These are phyloP conservation scores for Scarus forsteni DNA, from an alignment of 2,797 vertebrate genomes.

Conservation along the genomic window DNA sequence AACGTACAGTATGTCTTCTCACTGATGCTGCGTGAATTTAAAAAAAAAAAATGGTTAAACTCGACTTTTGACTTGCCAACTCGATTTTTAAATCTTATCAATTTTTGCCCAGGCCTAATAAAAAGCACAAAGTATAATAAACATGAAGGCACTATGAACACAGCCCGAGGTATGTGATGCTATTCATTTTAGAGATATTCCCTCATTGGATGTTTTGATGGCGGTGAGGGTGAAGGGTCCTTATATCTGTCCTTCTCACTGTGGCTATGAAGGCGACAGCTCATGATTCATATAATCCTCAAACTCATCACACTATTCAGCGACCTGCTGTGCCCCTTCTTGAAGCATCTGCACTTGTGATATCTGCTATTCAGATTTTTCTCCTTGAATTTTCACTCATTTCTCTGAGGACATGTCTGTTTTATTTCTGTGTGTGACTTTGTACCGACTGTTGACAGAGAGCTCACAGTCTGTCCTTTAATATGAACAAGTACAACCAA, in stretches of 20 bases:
- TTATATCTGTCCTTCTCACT: background rate
- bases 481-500: background rate
- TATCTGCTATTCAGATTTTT: background rate
- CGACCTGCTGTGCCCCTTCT: background rate
- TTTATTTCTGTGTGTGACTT: background rate
- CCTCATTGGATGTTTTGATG: background rate
- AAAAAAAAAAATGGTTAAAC: no score
- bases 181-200: background rate
- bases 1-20: no score
- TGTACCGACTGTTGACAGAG: background rate
- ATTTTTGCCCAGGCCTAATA: no score
- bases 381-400: background rate
- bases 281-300: slow-evolving; percentile 5
- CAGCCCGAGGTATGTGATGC: background rate
- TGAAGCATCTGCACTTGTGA: background rate
- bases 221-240: background rate
- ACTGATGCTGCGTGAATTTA: no score
- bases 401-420: background rate
- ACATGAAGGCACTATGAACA: background rate
- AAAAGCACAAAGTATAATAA: background rate
- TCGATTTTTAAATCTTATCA: no score
- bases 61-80: no score
- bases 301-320: background rate
- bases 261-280: background rate
- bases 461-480: background rate